A percentile compares a stretch with the other conserved stretches of the same genome.
Evolutionary conservation across 2,797 vertebrate species (phyloP).

Genomic region (Carapus acus): DNA sequence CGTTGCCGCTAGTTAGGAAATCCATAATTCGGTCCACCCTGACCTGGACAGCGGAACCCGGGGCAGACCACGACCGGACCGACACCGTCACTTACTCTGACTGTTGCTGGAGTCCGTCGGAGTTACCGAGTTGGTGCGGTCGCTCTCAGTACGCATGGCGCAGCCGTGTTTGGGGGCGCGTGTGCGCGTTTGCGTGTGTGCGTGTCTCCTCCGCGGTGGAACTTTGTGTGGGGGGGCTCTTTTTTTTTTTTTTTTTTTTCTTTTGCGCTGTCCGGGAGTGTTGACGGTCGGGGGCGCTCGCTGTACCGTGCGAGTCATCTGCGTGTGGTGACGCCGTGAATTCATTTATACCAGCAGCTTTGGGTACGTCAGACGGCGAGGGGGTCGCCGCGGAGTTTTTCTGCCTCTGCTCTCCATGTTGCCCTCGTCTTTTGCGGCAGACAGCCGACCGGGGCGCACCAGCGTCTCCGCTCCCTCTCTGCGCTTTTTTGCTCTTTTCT

Average conservation of each 20-base stretch:
- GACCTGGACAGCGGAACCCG: slow-evolving; percentile 37
- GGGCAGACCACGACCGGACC: slow-evolving; percentile 18
- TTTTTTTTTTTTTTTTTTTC: slow-evolving; percentile 9
- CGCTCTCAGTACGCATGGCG: slow-evolving; percentile 73
- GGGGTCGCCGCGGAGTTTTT: slow-evolving; percentile 64
- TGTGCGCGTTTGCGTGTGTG: slow-evolving; percentile 12
- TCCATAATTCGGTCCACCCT: slow-evolving; percentile 67
- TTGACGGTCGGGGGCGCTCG: slow-evolving; percentile 63
- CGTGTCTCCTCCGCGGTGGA: slow-evolving; percentile 16
- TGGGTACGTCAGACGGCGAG: slow-evolving; percentile 74
- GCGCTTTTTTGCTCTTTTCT: neutral
- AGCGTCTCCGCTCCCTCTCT: slow-evolving; percentile 1
- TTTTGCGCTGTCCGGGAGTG: slow-evolving; percentile 45
- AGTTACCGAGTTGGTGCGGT: slow-evolving; percentile 58
- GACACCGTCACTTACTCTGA: slow-evolving; percentile 60
- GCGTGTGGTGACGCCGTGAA: slow-evolving; percentile 70
- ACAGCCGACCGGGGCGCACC: slow-evolving; percentile 23
- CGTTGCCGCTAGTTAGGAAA: slow-evolving; percentile 73
- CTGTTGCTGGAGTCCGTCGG: slow-evolving; percentile 60
- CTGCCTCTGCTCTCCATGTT: slow-evolving; percentile 39
- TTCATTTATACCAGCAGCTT: slow-evolving; percentile 73
- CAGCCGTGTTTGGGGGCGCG: slow-evolving; percentile 48
- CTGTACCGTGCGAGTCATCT: slow-evolving; percentile 69
- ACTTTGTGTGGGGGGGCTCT: slow-evolving; percentile 19
- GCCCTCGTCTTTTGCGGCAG: slow-evolving; percentile 48